Base-by-base conservation (phyloP, 2,888 invertebrate genomes). In the Calameuta pallipes region DNA sequence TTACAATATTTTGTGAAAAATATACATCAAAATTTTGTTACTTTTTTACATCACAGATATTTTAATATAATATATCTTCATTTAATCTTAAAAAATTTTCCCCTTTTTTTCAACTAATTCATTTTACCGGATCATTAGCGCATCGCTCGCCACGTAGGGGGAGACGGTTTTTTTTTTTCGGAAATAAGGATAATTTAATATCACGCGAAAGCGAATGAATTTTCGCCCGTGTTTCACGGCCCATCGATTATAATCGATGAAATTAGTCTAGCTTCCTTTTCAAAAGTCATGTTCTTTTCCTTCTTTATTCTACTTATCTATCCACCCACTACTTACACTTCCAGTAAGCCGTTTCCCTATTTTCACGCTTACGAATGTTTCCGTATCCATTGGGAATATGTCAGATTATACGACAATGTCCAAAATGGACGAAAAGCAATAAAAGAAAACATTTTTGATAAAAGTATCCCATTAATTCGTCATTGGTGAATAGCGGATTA, bases 11-110 rank as follows among this genome's bases (percentile, higher is more conserved):
- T 91, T 91, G 91, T 91, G 91, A 91, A 91, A 91, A 91, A 91
- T 91, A 91, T 91, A 91, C 91, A 91, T 91, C 90, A 90, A 91
- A 91, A 91, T 91, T 91, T 91, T 91, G 90, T 91, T 91, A 91
- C 89, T 91, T 91, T 89, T 91, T 90, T 91, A 91, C 91, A 91
- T 91, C 91, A 91, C 91, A 91, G 91, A 91, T 91, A 91, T 91
- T 91, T 91, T 91, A 91, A 91, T 91, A 91, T 91, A 90, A 90
- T 91, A 91, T 90, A 90, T 90, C 86, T 88, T 90, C 88, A 88
- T 86, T 88, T 88, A 89, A 88, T 89, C 87, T 89, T 90, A 89
- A 90, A 89, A 89, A 87, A 89, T 88, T 89, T 85, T 85, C 84
- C 83, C 78, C 34, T n/a, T 74, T 33, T 80, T 80, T 83, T 86